Evolutionary conservation across 2,113 vertebrate species (phyloP), one percentile per base, ranked within the genome.

Genomic region (Chaenogobius annularis): DNA sequence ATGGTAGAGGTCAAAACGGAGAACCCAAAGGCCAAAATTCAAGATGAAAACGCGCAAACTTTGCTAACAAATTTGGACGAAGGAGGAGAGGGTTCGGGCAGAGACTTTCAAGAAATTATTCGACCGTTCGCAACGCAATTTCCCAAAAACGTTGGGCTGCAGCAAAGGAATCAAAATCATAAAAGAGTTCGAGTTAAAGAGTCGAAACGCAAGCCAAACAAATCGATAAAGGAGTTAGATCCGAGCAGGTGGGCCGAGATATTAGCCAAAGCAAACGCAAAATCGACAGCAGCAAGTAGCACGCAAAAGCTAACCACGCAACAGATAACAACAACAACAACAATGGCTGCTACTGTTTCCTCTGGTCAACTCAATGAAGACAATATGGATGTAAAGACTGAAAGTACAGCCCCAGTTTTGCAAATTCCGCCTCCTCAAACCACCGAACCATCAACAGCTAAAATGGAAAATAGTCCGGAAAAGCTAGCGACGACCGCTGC

Each of bases 231-330:
- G 69, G 89, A 92, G 66, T 61, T 94, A 68, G 89, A 92, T 84
- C 92, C 91, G n/a, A 87, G 84, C 68, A 88, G 78, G 35, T 93
- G 92, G 92, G 90, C 90, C 67, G 85, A 92, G 74, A 89, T 93
- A 54, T 65, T 92, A 37, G 88, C 92, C 19, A 93, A 93, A 79
- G 85, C 85, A 40, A 91, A 93, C 19, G 77, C 83, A 20, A 93
- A 92, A 68, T 69, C 80, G 44, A 85, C 87, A 52, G 74, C 74
- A 14, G 75, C 22, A 35, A 64, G 87, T 7, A 86, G 68, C 63
- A 86, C 83, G 9, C 40, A 68, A 52, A 75, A 20, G 40, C 20
- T 62, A 22, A 47, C 64, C 12, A 22, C 43, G 7, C 40, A 15
- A 23, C 64, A 67, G 74, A 59, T 52, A 13, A 70, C 74, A 46